Evolutionary conservation across 2,113 vertebrate species (phyloP).

Genomic region (Cottus gobio): DNA sequence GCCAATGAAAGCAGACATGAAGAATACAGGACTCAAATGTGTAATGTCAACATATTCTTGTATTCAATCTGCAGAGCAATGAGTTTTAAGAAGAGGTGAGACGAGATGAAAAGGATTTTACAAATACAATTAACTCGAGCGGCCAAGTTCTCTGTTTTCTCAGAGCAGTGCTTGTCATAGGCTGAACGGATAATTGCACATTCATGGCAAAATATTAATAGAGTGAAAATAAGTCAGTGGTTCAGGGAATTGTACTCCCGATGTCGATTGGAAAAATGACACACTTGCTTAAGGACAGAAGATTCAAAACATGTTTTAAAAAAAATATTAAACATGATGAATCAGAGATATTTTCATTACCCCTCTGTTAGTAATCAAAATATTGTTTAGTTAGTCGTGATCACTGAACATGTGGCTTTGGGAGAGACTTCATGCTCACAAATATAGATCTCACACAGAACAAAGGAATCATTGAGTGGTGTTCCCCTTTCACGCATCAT

Average conservation of each 20-base stretch:
- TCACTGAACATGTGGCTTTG: conserved; percentile 8
- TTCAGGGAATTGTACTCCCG: conserved; percentile 62
- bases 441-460: conserved; percentile 53
- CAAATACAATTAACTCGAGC: conserved; percentile 65
- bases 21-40: conserved; percentile 31
- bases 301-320: conserved; percentile 33
- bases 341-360: conserved; percentile 12
- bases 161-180: conserved; percentile 49
- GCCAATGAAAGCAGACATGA: background rate
- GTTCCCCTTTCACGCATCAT: conserved; percentile 22
- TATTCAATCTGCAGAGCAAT: conserved; percentile 32
- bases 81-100: conserved; percentile 55
- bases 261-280: conserved; percentile 51
- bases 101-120: conserved; percentile 63
- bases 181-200: conserved; percentile 63
- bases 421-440: conserved; percentile 24
- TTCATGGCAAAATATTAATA: conserved; percentile 69
- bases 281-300: conserved; percentile 43
- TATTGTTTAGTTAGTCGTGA: conserved; percentile 5
- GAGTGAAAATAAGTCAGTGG: conserved; percentile 64
- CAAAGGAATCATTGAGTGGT: conserved; percentile 50
- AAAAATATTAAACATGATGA: conserved; percentile 44
- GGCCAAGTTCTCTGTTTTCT: conserved; percentile 46
- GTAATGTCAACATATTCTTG: conserved; percentile 46
- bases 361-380: background rate